Base-by-base conservation (phyloP, 2,797 vertebrate genomes). In the Australoheros facetus region DNA sequence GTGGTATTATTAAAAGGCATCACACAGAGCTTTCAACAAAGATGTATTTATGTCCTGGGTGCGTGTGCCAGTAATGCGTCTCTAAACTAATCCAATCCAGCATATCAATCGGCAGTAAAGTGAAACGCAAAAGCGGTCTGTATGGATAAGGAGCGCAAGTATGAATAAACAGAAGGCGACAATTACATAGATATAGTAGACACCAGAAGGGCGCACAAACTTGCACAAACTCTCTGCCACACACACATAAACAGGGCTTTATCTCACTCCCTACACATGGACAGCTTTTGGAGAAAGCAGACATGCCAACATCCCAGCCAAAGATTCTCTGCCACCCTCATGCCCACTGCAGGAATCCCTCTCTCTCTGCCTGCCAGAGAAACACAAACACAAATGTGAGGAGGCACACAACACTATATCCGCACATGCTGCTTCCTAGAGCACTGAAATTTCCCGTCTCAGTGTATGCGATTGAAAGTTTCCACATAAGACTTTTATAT, bases 181-280 rank as follows among this genome's bases (percentile, higher is more conserved):
- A 55, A 74, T 34, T 45, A 71, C n/a, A 71, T 5, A 72, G 32
- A 79, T 70, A 57, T 42, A 37, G 53, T 39, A 23, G 12, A 62
- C 66, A 66, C 54, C 74, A 21, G 37, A 39, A 84, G 73, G 51
- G 60, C 28, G 39, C 54, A 77, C n/a, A 70, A 57, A 53, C 54
- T 69, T 51, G 17, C 26, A 78, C 48, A 71, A 34, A 69, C 51
- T 16, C 73, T 0, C 26, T 57, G 62, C 77, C 53, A 26, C 45
- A 53, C 72, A 71, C 30, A 81, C 45, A 84, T 3, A 77, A 4
- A 85, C 78, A 79, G 66, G 56, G 79, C 83, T 94, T 95, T 95
- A 94, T 94, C 94, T 95, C 79, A 54, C 80, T 79, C 81, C 88
- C 85, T 90, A 91, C 93, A 94, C 92, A 93, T 88, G 90, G 90